Base-by-base conservation (phyloP, 2,797 vertebrate species). In the Pempheris klunzingeri region DNA sequence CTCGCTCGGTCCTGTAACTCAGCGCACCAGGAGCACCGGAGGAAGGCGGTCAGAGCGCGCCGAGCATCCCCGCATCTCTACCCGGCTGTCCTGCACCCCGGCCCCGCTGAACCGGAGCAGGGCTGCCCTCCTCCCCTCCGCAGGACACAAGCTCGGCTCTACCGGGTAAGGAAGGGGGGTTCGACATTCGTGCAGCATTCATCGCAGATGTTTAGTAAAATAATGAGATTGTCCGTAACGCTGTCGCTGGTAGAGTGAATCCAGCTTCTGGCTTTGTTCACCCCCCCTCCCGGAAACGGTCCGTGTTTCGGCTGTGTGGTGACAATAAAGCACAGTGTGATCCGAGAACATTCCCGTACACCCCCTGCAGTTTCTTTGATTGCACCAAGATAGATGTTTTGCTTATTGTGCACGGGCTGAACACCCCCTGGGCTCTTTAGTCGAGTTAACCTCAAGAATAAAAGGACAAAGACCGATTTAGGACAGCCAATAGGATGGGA, bases 131-230 rank as follows among this genome's bases (percentile, higher is more conserved):
- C 64, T 38, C 74, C 14, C 24, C 66, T 54, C 38, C 46, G 7
- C 57, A n/a, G 52, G n/a, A 43, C 69, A 4, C 71, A 2, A 12
- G 60, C 66, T 69, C 71, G 63, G 65, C 77, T 54, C 17, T 0
- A 57, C 68, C 71, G 71, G 89, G 91, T 92, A 91, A 92, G 90
- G 2, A 26, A 55, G 18, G 4, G 28, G 8, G 1, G n/a, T n/a
- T 67, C 52, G 15, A 12, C 54, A 15, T 15, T 46, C 2, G 3
- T 11, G n/a, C n/a, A n/a, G n/a, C 30, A 3, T 13, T 1, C 9
- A 3, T 3, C 6, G 32, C 32, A 49, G 22, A 53, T 38, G 17
- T 55, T 30, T 41, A 53, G 8, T 38, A 3, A 14, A 68, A 20
- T 41, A 7, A n/a, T 7, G 13, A 41, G 15, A 18, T 44, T 17